Evolutionary conservation across 2,113 vertebrate genomes (phyloP).

Genomic region (Lagenorhynchus albirostris): DNA sequence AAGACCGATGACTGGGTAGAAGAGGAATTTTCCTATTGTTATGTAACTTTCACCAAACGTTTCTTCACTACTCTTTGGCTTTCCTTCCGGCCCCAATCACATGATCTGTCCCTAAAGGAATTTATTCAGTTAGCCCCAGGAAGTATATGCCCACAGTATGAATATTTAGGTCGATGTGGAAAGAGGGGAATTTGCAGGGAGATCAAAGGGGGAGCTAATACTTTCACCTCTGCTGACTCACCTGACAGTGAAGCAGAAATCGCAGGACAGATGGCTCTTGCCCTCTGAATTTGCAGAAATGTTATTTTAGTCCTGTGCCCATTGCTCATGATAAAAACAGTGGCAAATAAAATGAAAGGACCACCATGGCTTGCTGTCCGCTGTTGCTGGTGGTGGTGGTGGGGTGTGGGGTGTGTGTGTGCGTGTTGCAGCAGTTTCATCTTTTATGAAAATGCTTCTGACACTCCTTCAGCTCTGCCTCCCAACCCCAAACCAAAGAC

Average conservation of each 20-base stretch:
- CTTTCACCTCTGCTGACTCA: neutral
- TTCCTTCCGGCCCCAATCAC: neutral
- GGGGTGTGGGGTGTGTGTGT: neutral
- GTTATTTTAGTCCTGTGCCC: neutral
- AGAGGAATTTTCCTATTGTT: neutral
- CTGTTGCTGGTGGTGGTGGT: neutral
- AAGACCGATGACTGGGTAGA: neutral
- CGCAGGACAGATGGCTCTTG: neutral
- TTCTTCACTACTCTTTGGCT: neutral
- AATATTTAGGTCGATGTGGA: neutral
- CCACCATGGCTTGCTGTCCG: too few relatives aligned
- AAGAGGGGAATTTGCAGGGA: neutral
- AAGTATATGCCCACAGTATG: neutral
- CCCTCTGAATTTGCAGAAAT: neutral
- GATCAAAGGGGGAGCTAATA: fast-evolving
- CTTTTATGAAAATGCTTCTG: neutral
- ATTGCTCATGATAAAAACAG: neutral
- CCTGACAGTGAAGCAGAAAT: neutral
- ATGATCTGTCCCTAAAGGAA: neutral
- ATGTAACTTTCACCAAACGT: neutral
- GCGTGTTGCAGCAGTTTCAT: neutral
- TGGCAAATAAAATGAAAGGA: neutral
- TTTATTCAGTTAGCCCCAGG: neutral
- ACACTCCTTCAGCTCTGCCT: neutral
- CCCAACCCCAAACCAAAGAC: neutral